These are phyloP conservation scores for Syrmaticus mikado DNA, from an alignment of 2,113 vertebrate genomes.

Conservation along the genomic window DNA sequence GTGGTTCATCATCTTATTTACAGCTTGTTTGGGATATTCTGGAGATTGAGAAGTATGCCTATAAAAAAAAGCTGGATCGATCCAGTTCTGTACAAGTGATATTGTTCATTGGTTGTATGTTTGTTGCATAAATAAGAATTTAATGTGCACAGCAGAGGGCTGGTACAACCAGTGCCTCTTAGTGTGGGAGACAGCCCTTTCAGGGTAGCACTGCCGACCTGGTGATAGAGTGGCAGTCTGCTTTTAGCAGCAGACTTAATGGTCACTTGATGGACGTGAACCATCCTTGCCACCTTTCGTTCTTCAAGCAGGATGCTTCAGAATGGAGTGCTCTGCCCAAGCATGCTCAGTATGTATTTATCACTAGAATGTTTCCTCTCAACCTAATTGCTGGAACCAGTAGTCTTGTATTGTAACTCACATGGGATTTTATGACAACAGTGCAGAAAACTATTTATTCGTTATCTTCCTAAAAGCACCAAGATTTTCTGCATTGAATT, in stretches of 20 bases:
- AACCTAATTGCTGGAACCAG: slow-evolving; percentile 69
- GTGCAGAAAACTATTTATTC: slow-evolving; percentile 63
- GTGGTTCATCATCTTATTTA: slow-evolving; percentile 70
- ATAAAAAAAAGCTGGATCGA: slow-evolving; percentile 73
- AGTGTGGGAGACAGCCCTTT: slow-evolving; percentile 29
- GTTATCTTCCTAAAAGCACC: slow-evolving; percentile 55
- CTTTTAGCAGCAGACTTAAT: slow-evolving; percentile 48
- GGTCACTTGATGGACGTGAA: slow-evolving; percentile 72
- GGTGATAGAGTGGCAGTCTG: slow-evolving; percentile 39
- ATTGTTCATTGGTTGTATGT: slow-evolving; percentile 74
- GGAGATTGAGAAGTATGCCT: slow-evolving; percentile 69
- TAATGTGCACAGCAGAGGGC: slow-evolving; percentile 31
- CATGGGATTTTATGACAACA: slow-evolving; percentile 55
- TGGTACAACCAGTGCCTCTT: slow-evolving; percentile 45
- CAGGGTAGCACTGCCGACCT: slow-evolving; percentile 21
- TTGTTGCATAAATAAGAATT: slow-evolving; percentile 75
- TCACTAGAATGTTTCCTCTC: slow-evolving; percentile 76
- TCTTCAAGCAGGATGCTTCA: slow-evolving; percentile 77
- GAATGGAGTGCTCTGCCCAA: slow-evolving; percentile 78
- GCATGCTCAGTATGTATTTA: slow-evolving; percentile 79
- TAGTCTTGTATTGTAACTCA: slow-evolving; percentile 72
- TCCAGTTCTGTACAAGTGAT: slow-evolving; percentile 75
- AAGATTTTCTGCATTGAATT: slow-evolving; percentile 63
- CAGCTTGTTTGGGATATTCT: slow-evolving; percentile 70
- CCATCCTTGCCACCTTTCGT: slow-evolving; percentile 69